These are phyloP conservation scores for Blera fallax DNA, from an alignment of 2,888 invertebrate genomes.

Conservation along the genomic window DNA sequence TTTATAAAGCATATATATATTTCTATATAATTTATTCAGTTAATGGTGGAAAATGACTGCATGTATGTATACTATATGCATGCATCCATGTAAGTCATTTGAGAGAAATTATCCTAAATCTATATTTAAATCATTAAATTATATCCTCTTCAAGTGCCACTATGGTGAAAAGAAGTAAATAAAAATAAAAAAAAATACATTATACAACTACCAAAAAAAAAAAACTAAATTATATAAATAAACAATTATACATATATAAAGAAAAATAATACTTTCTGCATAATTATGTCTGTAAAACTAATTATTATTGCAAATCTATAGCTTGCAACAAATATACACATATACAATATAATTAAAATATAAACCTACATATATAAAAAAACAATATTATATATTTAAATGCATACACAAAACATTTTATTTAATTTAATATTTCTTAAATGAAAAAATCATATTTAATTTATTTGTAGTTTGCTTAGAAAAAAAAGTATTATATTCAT, in stretches of 20 bases:
- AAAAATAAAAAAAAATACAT: not conserved
- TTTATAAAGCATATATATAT: not conserved
- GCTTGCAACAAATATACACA: slow-evolving; percentile 58
- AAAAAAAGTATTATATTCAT: not conserved
- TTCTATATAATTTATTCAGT: not conserved
- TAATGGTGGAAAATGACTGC: not conserved
- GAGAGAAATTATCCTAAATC: not conserved
- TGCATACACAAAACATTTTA: not conserved
- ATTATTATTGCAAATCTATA: slow-evolving; percentile 33
- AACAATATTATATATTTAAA: not conserved
- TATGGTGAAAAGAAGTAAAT: not conserved
- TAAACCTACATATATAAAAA: slow-evolving; percentile 7
- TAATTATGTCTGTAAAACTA: slow-evolving; percentile 27
- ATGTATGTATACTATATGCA: not conserved
- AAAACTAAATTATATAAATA: slow-evolving; percentile 60
- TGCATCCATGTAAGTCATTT: not conserved
- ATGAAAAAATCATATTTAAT: not conserved
- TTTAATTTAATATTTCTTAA: not conserved
- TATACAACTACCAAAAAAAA: slow-evolving; percentile 56
- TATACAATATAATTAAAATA: slow-evolving; percentile 44
- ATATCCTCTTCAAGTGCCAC: not conserved
- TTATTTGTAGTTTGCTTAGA: slow-evolving; percentile 5
- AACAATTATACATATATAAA: slow-evolving; percentile 53
- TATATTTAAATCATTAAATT: not conserved
- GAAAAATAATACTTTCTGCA: slow-evolving; percentile 65